A percentile compares a stretch with the other conserved stretches of the same genome.
These are phyloP conservation scores for Lepidurus packardi DNA, from an alignment of 1,140 invertebrate genomes.

Conservation along the genomic window DNA sequence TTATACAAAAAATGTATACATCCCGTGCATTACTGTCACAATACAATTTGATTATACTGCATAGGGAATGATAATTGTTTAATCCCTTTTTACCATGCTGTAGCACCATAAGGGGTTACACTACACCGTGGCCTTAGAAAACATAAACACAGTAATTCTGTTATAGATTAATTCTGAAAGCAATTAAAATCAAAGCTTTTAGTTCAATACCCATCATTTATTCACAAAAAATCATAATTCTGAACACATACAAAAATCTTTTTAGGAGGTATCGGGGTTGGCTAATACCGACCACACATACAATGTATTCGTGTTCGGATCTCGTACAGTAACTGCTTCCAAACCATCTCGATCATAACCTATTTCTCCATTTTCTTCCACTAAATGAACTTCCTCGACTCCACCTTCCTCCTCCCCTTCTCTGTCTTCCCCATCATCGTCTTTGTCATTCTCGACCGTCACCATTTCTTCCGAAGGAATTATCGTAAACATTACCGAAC, in stretches of 20 bases:
- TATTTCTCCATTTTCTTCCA: conserved; percentile 36
- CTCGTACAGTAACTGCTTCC: conserved; percentile 36
- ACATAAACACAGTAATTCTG: too few species aligned
- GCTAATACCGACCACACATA: conserved; percentile 39
- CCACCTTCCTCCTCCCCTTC: conserved; percentile 24
- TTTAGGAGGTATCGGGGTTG: conserved; percentile 16
- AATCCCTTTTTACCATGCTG: too few species aligned
- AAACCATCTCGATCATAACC: conserved; percentile 37
- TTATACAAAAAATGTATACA: too few species aligned
- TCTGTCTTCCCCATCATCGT: conserved; percentile 25
- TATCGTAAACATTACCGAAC: conserved; percentile 33
- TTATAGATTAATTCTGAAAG: too few species aligned
- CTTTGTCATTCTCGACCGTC: conserved; percentile 29
- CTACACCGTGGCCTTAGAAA: too few species aligned
- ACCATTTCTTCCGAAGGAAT: conserved; percentile 32
- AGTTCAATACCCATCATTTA: neutral
- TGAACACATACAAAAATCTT: neutral
- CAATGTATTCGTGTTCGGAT: conserved; percentile 37
- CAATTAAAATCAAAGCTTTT: neutral
- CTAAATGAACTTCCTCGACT: neutral
- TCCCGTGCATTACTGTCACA: too few species aligned
- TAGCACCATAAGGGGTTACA: too few species aligned
- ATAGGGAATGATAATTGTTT: too few species aligned
- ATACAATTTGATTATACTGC: too few species aligned
- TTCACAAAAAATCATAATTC: neutral